phyloP scores from a whole-genome alignment of 2,888 invertebrate species.

The Heliconius aoede region DNA sequence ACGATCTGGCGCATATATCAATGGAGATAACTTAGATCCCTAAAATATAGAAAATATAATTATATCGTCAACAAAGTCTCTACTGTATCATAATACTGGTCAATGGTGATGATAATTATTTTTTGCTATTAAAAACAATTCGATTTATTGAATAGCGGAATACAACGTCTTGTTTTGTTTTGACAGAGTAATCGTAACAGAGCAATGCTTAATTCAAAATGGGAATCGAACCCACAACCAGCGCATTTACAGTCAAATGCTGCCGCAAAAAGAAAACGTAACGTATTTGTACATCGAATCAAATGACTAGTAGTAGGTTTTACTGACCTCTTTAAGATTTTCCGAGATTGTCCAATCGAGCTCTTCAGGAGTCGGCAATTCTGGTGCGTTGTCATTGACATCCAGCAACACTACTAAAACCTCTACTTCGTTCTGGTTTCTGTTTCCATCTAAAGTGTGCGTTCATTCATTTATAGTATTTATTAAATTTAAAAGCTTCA shows the following conservation, averaged over 20 bases:
- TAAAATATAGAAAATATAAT: slow-evolving; percentile 47
- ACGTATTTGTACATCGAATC: background rate
- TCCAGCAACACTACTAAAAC: slow-evolving; percentile 81
- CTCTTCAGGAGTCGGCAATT: slow-evolving; percentile 64
- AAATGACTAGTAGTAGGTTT: background rate
- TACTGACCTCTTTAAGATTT: slow-evolving; percentile 57
- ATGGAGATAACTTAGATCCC: slow-evolving; percentile 58
- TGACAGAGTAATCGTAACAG: too few relatives aligned
- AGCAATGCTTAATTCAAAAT: background rate
- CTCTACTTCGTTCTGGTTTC: slow-evolving; percentile 63
- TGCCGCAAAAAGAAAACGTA: background rate
- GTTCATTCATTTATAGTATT: slow-evolving; percentile 18
- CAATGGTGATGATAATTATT: background rate
- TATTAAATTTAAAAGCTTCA: background rate
- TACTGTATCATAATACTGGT: background rate
- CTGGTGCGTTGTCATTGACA: slow-evolving; percentile 85
- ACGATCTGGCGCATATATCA: slow-evolving; percentile 77
- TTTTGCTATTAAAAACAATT: too few relatives aligned
- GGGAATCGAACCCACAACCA: background rate
- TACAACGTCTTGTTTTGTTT: too few relatives aligned
- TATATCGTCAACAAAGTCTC: background rate
- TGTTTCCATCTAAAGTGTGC: slow-evolving; percentile 64
- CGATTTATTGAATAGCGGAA: too few relatives aligned
- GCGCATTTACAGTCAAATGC: background rate
- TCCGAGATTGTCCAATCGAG: slow-evolving; percentile 68